These are phyloP conservation scores for Dipus sagitta DNA, from an alignment of 2,797 vertebrate genomes.

Conservation along the genomic window DNA sequence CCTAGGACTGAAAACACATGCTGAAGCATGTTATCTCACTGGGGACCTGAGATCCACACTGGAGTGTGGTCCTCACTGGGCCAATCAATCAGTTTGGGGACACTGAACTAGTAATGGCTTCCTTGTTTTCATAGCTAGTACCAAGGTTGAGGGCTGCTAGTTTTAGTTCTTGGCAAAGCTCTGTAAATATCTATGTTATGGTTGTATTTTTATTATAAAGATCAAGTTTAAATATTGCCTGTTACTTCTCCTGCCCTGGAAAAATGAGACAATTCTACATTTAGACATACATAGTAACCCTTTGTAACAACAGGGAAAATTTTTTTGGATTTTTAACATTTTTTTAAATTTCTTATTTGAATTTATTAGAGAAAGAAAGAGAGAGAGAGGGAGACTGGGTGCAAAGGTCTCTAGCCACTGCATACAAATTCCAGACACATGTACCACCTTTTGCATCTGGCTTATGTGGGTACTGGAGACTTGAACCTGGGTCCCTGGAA, in stretches of 20 bases:
- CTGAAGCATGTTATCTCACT: constrained; percentile 43
- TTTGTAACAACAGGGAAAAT: constrained; percentile 40
- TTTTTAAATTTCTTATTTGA: not conserved
- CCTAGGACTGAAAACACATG: constrained; percentile 61
- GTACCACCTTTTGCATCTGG: no score
- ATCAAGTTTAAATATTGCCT: constrained; percentile 37
- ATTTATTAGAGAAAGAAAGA: no score
- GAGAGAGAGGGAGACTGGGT: no score
- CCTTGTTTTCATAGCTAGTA: constrained; percentile 38
- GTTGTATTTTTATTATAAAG: constrained; percentile 61
- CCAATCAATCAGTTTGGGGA: constrained; percentile 44
- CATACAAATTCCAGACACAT: no score
- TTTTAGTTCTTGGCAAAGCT: constrained; percentile 58
- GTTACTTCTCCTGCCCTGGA: constrained; percentile 31
- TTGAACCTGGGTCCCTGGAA: no score
- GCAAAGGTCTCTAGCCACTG: no score
- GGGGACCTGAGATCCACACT: constrained; percentile 15
- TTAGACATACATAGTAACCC: constrained; percentile 16
- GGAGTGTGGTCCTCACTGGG: constrained; percentile 6
- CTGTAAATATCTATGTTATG: constrained; percentile 49
- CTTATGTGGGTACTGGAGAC: no score
- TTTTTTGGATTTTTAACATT: constrained; percentile 22
- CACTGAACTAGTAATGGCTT: constrained; percentile 41
- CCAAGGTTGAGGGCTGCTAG: not conserved
- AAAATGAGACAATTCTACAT: constrained; percentile 53